Percentiles rank a stretch among this genome's conserved stretches.
Conservation (phyloP, 2,113 vertebrate genomes). For the Cichladusa arquata region DNA sequence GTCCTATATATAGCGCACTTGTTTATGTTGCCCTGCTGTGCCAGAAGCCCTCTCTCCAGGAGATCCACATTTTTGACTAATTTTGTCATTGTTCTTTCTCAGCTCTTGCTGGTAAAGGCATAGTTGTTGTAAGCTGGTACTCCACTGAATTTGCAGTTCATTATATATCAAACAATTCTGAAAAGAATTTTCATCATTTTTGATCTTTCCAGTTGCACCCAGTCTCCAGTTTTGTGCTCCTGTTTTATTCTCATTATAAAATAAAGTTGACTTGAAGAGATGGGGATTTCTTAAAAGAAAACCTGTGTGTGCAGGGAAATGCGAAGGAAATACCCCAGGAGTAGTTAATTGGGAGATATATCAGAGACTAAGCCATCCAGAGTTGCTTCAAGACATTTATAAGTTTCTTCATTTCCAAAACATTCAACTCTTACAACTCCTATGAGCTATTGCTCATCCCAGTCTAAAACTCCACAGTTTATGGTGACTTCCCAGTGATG, state of each 20-base stretch:
- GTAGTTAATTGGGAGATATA: background rate
- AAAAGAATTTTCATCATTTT: background rate
- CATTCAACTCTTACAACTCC: background rate
- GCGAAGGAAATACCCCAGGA: background rate
- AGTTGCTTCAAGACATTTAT: background rate
- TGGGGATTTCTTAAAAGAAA: background rate
- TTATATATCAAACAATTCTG: background rate
- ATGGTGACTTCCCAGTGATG: background rate
- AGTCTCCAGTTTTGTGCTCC: background rate
- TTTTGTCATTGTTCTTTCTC: background rate
- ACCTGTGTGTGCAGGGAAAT: background rate
- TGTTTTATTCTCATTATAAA: background rate
- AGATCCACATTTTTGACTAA: background rate
- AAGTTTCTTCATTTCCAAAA: background rate
- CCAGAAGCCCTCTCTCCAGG: background rate
- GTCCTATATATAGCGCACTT: background rate
- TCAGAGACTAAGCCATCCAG: background rate
- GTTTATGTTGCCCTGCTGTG: slow-evolving; percentile 21
- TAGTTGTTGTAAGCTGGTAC: background rate
- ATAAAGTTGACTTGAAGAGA: background rate
- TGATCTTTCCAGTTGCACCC: background rate
- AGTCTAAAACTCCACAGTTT: background rate
- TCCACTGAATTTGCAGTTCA: background rate
- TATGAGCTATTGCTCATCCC: background rate
- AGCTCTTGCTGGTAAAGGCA: background rate